phyloP scores from a whole-genome alignment of 2,113 vertebrate genomes.

The Brevimyrus niger region DNA sequence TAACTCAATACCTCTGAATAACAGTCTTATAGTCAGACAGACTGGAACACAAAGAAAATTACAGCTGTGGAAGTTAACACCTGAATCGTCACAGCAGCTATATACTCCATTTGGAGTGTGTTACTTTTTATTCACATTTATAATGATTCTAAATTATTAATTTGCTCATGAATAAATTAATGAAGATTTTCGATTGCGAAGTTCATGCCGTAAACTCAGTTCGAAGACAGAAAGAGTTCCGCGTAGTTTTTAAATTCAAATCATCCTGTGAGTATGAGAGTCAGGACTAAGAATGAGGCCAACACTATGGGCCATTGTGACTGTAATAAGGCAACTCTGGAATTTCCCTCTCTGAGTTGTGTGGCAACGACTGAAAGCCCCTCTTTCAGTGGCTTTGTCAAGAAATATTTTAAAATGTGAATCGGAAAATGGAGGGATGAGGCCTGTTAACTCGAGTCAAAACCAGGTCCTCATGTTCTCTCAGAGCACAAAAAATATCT shows the following conservation, averaged over 20 bases:
- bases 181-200: background rate
- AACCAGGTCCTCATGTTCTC: background rate
- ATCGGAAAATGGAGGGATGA: background rate
- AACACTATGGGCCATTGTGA: background rate
- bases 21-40: constrained; percentile 19
- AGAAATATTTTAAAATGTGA: background rate
- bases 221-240: background rate
- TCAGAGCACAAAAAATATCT: background rate
- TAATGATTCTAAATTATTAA: background rate
- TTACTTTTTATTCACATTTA: background rate
- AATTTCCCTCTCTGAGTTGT: background rate
- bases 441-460: background rate
- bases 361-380: background rate
- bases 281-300: background rate
- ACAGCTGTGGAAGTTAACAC: constrained; percentile 24
- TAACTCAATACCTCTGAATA: background rate
- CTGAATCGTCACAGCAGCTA: background rate
- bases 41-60: constrained; percentile 35
- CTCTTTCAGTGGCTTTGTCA: background rate
- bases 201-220: background rate
- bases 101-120: background rate
- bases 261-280: background rate
- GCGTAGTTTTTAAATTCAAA: background rate
- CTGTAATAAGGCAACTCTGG: background rate
- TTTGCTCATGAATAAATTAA: background rate